Evolutionary conservation across 2,797 vertebrate species (phyloP).

Genomic region (Aeoliscus strigatus): DNA sequence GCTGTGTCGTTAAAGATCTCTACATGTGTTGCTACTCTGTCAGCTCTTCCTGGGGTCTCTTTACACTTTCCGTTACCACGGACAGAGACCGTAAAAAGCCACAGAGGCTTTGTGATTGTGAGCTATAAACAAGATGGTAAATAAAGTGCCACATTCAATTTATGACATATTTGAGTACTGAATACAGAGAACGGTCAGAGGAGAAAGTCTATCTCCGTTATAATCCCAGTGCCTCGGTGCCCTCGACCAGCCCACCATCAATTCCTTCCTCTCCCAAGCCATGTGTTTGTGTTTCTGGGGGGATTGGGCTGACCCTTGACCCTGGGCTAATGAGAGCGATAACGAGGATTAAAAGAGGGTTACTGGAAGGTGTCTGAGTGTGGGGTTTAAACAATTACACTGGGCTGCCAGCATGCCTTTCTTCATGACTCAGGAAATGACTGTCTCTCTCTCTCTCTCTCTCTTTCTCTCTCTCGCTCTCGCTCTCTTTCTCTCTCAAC

Average conservation of each 20-base stretch:
- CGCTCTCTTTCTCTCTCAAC: conserved; percentile 51
- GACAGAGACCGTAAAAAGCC: too few relatives aligned
- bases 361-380: conserved; percentile 71
- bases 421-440: conserved; percentile 78
- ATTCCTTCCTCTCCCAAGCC: conserved; percentile 40
- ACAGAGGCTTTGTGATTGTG: too few relatives aligned
- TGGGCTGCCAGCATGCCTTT: conserved; percentile 69
- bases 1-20: too few relatives aligned
- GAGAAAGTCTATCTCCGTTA: conserved; percentile 15
- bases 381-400: conserved; percentile 77
- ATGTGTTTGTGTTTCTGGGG: conserved; percentile 70
- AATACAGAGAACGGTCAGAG: conserved; percentile 1
- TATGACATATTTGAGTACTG: too few relatives aligned
- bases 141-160: too few relatives aligned
- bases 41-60: too few relatives aligned
- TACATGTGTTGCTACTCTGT: too few relatives aligned
- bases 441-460: conserved; percentile 54
- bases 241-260: conserved; percentile 36
- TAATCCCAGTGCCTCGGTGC: conserved; percentile 8
- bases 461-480: conserved; percentile 49
- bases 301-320: conserved; percentile 62
- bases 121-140: too few relatives aligned
- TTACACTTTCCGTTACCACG: too few relatives aligned
- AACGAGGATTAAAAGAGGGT: conserved; percentile 74
- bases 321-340: conserved; percentile 73